Base-by-base conservation (phyloP, 1,140 invertebrate genomes). In the Drosophila paulistorum region DNA sequence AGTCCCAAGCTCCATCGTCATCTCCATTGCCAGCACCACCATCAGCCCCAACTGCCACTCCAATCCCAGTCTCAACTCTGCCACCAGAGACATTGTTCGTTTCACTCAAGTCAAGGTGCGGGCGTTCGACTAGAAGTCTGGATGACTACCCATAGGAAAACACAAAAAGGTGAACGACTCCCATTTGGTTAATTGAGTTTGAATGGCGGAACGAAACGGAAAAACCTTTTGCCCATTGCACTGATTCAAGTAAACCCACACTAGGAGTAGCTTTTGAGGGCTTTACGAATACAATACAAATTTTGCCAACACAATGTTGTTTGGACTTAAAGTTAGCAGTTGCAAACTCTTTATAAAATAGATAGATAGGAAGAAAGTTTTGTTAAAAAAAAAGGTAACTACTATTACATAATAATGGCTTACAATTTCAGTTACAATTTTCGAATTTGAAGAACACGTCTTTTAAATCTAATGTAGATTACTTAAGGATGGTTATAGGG, bases 161-260 rank as follows among this genome's bases (percentile, higher is more conserved):
- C 20, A 63, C 41, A 48, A 60, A 68, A 54, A 79, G 81, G 72
- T 83, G 80, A 84, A 83, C 80, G 68, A 81, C 81, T 86, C 82
- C 75, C 81, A 82, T 82, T 82, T 82, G 74, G 57, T 81, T 84
- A 81, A 84, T 85, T 85, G 70, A 78, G 77, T 81, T 81, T 78
- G 81, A 77, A 78, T 85, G 78, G 70, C 81, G 81, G 81, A 84
- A 84, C 81, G 78, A 68, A 77, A 70, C 69, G 58, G 54, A 59
- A 74, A 76, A 77, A 65, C 66, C 51, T 70, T 62, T 62, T 70
- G 30, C 65, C 65, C 60, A 63, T 77, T 77, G 73, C 74, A 65
- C 66, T 65, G 74, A 76, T 77, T 77, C 71, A 58, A 61, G 45
- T 33, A 7, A 37, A 45, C 42, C 67, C 59, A 70, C 45, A 51